Percentiles rank a stretch among this genome's conserved stretches.
Evolutionary conservation across 2,113 vertebrate genomes (phyloP).

Genomic region (Picathartes gymnocephalus): DNA sequence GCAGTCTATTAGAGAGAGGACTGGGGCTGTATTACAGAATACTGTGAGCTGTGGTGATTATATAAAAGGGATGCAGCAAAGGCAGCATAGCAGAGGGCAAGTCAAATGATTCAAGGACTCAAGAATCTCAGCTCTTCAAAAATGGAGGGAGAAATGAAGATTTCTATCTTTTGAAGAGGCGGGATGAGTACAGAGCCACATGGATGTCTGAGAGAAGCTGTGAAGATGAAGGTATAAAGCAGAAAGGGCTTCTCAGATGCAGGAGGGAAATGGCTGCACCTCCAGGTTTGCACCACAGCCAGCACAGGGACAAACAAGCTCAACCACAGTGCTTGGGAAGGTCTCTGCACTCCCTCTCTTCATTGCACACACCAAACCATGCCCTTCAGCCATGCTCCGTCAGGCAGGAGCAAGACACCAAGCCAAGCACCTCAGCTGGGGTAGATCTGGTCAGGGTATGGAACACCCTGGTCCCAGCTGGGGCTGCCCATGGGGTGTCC

Average conservation of each 20-base stretch:
- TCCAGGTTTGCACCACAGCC: not conserved
- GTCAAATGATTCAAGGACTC: conserved; percentile 44
- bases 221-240: not conserved
- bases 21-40: conserved; percentile 42
- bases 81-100: conserved; percentile 41
- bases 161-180: conserved; percentile 31
- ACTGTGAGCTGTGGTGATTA: conserved; percentile 25
- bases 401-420: not conserved
- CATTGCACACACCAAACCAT: not conserved
- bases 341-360: not conserved
- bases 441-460: not conserved
- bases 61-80: conserved; percentile 48
- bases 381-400: rapidly evolving
- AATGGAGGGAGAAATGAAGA: conserved; percentile 36
- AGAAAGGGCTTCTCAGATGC: not conserved
- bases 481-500: not conserved
- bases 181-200: not conserved
- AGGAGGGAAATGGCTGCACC: not conserved
- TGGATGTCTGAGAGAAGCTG: not conserved
- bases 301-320: not conserved
- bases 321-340: not conserved
- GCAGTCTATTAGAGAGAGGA: conserved; percentile 46
- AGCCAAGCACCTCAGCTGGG: not conserved
- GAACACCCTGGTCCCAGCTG: not conserved
- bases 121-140: conserved; percentile 35